Base-by-base conservation (phyloP, 1,140 invertebrate genomes). In the Panonychus citri region DNA sequence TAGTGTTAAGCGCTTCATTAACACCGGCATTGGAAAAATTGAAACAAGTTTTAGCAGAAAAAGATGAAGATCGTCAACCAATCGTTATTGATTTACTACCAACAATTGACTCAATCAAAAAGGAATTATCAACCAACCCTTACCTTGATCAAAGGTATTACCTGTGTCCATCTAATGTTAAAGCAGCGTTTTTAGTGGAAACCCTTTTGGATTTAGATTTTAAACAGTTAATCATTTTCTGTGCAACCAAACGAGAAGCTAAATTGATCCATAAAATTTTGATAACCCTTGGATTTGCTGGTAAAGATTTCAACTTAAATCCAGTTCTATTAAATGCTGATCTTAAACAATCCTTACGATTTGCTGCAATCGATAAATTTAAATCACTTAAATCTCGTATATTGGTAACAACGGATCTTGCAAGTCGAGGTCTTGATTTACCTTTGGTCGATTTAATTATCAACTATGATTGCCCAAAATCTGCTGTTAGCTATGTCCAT, bases 1-100 rank as follows among this genome's bases (percentile, higher is more conserved):
- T 94, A 34, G 74, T 96, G 26, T 98, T 96, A 66, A 95, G 90
- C 56, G 94, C 94, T 2, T 98, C 94, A 17, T 88, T 96, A 66
- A 93, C 87, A 10, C 83, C 90, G 67, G 78, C 81, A 58, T 69
- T 85, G 27, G 71, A 80, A 56, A 79, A 80, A 69, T 70, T 85
- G 19, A 79, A 81, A 67, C 65, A 76, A 62, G 73, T 81, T 5
- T 77, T 77, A 19, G 69, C 73, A 2, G 73, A 43, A 30, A 61
- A 59, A 46, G 43, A 60, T 40, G 8, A 21, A 26, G 27, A 51
- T 51, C 12, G 51, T 25, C 56, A 58, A 34, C 53, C 61, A 57
- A 27, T 62, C 3, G 57, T 62, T 54, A 55, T 61, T 57, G 56
- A 61, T 61, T 51, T 51, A 42, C 55, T 57, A 67, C 73, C 76